phyloP scores from a whole-genome alignment of 1,140 invertebrate species.

The Diabrotica virgifera region DNA sequence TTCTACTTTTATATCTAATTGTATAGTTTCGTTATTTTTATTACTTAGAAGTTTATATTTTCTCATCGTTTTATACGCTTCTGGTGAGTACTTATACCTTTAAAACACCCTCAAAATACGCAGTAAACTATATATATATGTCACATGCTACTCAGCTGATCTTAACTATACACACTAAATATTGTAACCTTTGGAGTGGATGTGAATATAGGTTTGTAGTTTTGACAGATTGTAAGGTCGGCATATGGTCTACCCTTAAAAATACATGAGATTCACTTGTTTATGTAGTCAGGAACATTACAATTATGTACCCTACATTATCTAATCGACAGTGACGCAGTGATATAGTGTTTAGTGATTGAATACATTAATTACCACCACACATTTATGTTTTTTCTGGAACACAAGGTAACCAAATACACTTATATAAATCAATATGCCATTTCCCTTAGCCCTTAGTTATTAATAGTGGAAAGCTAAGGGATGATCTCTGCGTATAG shows the following conservation, averaged over 20 bases:
- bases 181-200: no score
- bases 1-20: slow-evolving; percentile 49
- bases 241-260: background rate
- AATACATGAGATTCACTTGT: background rate
- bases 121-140: slow-evolving; percentile 5
- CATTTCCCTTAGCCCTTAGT: no score
- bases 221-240: background rate
- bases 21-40: slow-evolving; percentile 45
- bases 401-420: background rate
- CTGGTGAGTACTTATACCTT: slow-evolving; percentile 35
- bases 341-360: background rate
- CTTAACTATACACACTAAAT: slow-evolving; percentile 17
- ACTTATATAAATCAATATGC: no score
- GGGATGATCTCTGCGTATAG: no score
- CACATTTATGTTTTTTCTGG: background rate
- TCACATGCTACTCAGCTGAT: slow-evolving; percentile 23
- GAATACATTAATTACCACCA: background rate
- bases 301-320: background rate
- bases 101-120: background rate
- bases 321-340: background rate
- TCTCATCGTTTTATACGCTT: slow-evolving; percentile 41
- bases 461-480: no score
- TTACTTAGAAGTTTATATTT: slow-evolving; percentile 38
- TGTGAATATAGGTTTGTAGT: no score
- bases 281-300: background rate